Evolutionary conservation across 2,113 vertebrate species (phyloP).

Genomic region (Opisthocomus hoazin): DNA sequence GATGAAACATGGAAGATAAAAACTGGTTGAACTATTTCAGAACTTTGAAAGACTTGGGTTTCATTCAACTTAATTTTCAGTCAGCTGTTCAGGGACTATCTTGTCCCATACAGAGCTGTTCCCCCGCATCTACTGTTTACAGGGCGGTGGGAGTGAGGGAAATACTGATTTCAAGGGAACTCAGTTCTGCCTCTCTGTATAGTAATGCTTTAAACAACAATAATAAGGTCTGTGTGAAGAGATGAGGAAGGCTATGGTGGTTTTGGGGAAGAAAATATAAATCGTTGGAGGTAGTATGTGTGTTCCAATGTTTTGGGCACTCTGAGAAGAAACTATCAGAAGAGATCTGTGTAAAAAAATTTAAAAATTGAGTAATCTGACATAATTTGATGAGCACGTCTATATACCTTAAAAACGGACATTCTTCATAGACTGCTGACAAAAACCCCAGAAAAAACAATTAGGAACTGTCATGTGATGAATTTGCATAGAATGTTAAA

Average conservation of each 20-base stretch:
- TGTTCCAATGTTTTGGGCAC: neutral
- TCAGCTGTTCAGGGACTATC: neutral
- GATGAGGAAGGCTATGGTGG: neutral
- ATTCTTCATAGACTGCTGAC: neutral
- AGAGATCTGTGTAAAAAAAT: neutral
- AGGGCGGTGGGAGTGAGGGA: accelerated
- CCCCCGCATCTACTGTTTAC: neutral
- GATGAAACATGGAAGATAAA: neutral
- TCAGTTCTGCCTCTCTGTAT: neutral
- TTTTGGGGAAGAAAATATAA: neutral
- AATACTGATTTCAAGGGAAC: neutral
- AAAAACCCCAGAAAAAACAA: neutral
- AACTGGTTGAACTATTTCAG: neutral
- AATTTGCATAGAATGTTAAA: neutral
- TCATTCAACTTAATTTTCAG: neutral
- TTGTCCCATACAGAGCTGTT: neutral
- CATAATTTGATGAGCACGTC: neutral
- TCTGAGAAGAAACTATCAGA: neutral
- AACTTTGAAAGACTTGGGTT: neutral
- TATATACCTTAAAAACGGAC: neutral
- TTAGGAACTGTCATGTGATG: neutral
- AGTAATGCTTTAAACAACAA: neutral
- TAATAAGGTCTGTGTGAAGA: neutral
- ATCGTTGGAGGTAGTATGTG: neutral
- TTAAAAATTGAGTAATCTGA: neutral